Percentiles rank a stretch among this genome's conserved stretches.
phyloP scores from a whole-genome alignment of 2,888 invertebrate species.

The Micropterix aruncella region DNA sequence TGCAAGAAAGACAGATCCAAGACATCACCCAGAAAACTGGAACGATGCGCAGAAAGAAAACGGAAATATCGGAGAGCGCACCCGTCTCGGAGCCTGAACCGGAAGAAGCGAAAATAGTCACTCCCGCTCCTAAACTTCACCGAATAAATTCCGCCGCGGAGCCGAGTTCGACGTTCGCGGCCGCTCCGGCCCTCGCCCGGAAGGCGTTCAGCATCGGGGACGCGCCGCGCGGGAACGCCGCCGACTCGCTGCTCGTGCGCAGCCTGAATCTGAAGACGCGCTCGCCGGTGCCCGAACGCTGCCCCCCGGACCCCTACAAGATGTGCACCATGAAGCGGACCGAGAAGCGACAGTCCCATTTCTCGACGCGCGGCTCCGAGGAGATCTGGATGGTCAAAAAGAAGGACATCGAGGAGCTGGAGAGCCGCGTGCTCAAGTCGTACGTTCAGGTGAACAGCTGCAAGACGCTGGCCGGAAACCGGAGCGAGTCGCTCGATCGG shows the following conservation, averaged over 20 bases:
- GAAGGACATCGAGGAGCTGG: constrained; percentile 35
- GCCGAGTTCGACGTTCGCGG: background rate
- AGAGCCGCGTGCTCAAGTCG: constrained; percentile 32
- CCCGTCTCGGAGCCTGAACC: background rate
- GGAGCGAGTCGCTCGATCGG: constrained; percentile 33
- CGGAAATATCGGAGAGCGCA: background rate
- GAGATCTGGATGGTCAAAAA: constrained; percentile 39
- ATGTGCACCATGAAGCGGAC: constrained; percentile 25
- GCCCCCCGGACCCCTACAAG: constrained; percentile 25
- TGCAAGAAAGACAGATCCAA: background rate
- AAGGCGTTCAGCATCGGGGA: background rate
- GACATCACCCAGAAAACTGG: background rate
- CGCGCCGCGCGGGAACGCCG: background rate
- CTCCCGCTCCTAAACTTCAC: background rate
- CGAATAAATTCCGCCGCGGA: background rate
- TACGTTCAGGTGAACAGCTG: constrained; percentile 25
- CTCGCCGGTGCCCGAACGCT: constrained; percentile 16
- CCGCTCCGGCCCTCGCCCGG: background rate
- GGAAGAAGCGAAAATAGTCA: background rate
- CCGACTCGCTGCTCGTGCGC: background rate
- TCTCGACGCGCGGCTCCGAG: constrained; percentile 33
- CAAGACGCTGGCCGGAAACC: constrained; percentile 23
- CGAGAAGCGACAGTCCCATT: constrained; percentile 22
- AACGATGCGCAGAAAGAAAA: background rate
- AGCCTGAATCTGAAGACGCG: background rate